phyloP scores from a whole-genome alignment of 2,113 vertebrate genomes.

The Aleadryas rufinucha region DNA sequence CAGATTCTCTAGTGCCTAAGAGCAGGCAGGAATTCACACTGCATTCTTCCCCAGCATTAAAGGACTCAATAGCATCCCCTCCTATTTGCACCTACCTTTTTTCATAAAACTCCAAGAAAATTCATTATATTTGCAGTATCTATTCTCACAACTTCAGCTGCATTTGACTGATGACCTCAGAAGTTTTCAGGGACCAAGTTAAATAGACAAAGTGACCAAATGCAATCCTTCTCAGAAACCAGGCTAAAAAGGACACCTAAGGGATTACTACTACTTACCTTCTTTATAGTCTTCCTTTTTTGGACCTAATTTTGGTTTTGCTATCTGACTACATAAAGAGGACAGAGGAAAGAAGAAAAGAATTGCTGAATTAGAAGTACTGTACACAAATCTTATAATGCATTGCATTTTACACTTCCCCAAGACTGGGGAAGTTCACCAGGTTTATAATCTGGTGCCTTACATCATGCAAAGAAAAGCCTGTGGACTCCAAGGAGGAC shows the following conservation, averaged over 20 bases:
- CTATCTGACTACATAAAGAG: constrained; percentile 51
- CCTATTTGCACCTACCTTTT: neutral
- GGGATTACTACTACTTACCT: constrained; percentile 25
- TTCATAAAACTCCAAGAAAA: neutral
- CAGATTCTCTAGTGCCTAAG: neutral
- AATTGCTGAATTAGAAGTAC: neutral
- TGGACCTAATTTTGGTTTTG: constrained; percentile 51
- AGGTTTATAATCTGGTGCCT: neutral
- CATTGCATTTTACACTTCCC: neutral
- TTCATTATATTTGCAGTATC: neutral
- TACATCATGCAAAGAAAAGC: neutral
- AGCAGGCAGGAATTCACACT: neutral
- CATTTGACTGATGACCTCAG: neutral
- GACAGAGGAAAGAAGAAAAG: neutral
- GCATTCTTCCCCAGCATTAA: neutral
- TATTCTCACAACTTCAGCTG: neutral
- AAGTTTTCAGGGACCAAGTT: neutral
- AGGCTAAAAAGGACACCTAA: neutral
- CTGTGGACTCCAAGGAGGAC: neutral
- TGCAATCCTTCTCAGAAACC: neutral
- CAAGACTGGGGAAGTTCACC: neutral
- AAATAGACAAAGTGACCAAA: neutral
- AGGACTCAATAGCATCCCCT: neutral
- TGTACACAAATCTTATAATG: neutral
- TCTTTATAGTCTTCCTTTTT: constrained; percentile 58